Percentiles rank a stretch among this genome's conserved stretches.
Conservation (phyloP, 1,140 invertebrate species). For the Archivesica marissinica region DNA sequence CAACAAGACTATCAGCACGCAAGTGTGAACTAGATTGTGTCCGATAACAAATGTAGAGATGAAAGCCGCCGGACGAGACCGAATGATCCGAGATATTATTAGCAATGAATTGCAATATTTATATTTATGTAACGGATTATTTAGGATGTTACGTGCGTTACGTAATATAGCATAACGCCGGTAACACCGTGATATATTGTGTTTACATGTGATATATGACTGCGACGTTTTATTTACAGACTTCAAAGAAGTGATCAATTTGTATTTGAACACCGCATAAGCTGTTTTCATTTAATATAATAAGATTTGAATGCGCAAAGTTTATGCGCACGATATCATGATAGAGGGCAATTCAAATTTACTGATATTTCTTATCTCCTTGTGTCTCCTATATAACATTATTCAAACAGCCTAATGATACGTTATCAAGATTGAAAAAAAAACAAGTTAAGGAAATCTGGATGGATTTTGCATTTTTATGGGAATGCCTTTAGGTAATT, state of each 20-base stretch:
- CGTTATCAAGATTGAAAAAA: neutral
- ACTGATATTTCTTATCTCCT: neutral
- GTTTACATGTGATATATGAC: constrained; percentile 2
- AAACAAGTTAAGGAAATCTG: neutral
- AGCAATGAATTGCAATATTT: neutral
- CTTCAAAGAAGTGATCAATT: constrained; percentile 1
- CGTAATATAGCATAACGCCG: neutral
- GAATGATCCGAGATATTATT: neutral
- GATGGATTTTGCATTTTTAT: constrained; percentile 12
- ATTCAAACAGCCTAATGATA: neutral
- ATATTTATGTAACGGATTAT: constrained; percentile 14
- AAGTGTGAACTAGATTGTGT: neutral
- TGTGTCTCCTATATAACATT: neutral
- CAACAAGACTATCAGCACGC: neutral
- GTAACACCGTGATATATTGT: constrained; percentile 30
- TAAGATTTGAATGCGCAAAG: neutral
- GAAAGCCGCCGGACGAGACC: neutral
- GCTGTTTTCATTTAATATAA: neutral
- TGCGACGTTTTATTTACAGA: neutral
- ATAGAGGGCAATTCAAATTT: neutral
- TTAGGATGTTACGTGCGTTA: constrained; percentile 8
- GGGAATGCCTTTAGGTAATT: neutral
- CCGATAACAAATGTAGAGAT: neutral
- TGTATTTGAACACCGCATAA: neutral
- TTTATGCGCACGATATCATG: neutral